Evolutionary conservation across 2,888 invertebrate genomes (phyloP).

Genomic region (Epirrita christyi): DNA sequence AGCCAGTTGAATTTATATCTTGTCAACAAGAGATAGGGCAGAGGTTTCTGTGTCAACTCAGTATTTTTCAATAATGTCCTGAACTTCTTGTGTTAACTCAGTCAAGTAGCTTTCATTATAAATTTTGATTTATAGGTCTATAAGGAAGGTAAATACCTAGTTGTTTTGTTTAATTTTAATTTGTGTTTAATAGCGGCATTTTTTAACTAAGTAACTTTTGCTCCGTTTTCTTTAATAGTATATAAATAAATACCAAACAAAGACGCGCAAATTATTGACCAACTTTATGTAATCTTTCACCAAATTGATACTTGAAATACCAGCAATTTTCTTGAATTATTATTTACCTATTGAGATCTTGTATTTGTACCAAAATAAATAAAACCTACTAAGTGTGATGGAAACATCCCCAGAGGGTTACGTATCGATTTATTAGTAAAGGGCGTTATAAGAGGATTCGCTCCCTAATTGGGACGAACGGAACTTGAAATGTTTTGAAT

Average conservation of each 20-base stretch:
- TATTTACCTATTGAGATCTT: slow-evolving; percentile 24
- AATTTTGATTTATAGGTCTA: too few relatives aligned
- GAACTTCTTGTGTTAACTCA: slow-evolving; percentile 10
- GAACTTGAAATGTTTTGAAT: slow-evolving; percentile 52
- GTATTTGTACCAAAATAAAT: slow-evolving; percentile 35
- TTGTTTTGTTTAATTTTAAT: too few relatives aligned
- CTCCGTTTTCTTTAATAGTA: neutral
- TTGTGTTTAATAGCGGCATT: too few relatives aligned
- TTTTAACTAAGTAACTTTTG: too few relatives aligned
- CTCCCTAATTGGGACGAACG: slow-evolving; percentile 54
- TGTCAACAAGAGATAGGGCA: slow-evolving; percentile 29
- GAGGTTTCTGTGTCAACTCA: slow-evolving; percentile 16
- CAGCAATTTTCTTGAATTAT: slow-evolving; percentile 20
- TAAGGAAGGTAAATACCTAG: too few relatives aligned
- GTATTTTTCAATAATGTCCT: slow-evolving; percentile 13
- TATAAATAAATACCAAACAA: neutral
- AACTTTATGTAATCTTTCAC: neutral
- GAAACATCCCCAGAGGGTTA: slow-evolving; percentile 45
- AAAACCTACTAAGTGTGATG: slow-evolving; percentile 40
- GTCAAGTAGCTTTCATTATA: too few relatives aligned
- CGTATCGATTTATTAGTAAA: slow-evolving; percentile 52
- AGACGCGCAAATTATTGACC: neutral
- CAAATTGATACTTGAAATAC: slow-evolving; percentile 13
- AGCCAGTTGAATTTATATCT: slow-evolving; percentile 29
- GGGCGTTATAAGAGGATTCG: slow-evolving; percentile 55